Evolutionary conservation across 2,888 invertebrate genomes (phyloP), one percentile per base, ranked within the genome.

Genomic region (Cataglyphis cursor): DNA sequence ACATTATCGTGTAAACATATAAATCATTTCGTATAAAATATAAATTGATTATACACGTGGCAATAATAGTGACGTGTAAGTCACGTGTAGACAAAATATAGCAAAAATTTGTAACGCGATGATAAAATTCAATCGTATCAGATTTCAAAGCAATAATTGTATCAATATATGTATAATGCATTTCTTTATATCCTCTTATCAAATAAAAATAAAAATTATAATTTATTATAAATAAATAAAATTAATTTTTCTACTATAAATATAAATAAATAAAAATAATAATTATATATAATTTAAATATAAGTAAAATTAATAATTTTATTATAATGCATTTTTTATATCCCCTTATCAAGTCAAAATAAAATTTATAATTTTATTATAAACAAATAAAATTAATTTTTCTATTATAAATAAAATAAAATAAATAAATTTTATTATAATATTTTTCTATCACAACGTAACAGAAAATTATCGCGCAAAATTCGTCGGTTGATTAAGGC

Each of bases 11-110:
- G 35, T 18, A 31, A 28, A 44, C 57, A 51, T 24, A 78, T 57
- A 21, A 78, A 70, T 68, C 31, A 78, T 78, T 78, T 41, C 41
- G 15, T 51, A 44, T 28, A 31, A 70, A 51, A 10, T 51, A 44
- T 28, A 31, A 70, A 51, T 44, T n/a, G 28, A 38, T n/a, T 51
- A 18, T 35, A n/a, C 8, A 31, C 12, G 44, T 18, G 35, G 18
- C 24, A 35, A 51, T 51, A 21, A 35, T 24, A 35, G 10, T 28
- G 8, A 15, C 8, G 10, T 21, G n/a, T 65, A 75, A 28, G 41
- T 31, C 21, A 62, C 8, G n/a, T 24, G 35, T 8, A 18, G 5
- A 18, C 15, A 12, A 35, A 24, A 75, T 31, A 35, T 10, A 10
- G 21, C 10, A 44, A 28, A 28, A 62, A 21, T 2, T 2, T 21